These are phyloP conservation scores for Siphamia tubifer DNA, from an alignment of 2,113 vertebrate genomes.

Conservation along the genomic window DNA sequence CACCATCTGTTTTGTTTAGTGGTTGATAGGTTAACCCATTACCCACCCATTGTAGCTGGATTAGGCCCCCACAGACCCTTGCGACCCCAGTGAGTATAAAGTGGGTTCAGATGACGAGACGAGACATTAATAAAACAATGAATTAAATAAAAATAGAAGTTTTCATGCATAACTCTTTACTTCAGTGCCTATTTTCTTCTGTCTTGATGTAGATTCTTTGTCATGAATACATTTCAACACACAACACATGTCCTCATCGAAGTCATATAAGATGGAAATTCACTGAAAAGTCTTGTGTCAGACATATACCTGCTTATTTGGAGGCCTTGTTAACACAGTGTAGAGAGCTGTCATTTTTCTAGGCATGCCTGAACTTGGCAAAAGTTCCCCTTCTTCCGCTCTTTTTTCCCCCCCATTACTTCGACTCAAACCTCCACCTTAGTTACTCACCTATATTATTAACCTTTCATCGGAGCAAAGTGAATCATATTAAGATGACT, in stretches of 20 bases:
- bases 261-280: slow-evolving; percentile 27
- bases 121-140: no score
- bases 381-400: slow-evolving; percentile 34
- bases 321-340: slow-evolving; percentile 57
- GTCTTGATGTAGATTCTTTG: background rate
- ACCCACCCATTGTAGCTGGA: no score
- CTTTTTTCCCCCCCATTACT: background rate
- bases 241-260: background rate
- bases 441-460: slow-evolving; percentile 1
- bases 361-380: slow-evolving; percentile 59
- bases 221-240: background rate
- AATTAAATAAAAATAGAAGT: no score
- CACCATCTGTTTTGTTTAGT: no score
- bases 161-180: no score
- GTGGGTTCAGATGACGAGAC: no score
- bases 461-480: background rate
- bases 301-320: slow-evolving; percentile 58
- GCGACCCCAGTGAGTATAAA: no score
- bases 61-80: no score
- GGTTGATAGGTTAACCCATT: no score
- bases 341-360: slow-evolving; percentile 42
- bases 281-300: slow-evolving; percentile 52
- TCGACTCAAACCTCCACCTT: slow-evolving; percentile 1
- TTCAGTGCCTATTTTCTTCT: no score
- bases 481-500: background rate